Evolutionary conservation across 2,113 vertebrate genomes (phyloP).

Genomic region (Cettia cetti): DNA sequence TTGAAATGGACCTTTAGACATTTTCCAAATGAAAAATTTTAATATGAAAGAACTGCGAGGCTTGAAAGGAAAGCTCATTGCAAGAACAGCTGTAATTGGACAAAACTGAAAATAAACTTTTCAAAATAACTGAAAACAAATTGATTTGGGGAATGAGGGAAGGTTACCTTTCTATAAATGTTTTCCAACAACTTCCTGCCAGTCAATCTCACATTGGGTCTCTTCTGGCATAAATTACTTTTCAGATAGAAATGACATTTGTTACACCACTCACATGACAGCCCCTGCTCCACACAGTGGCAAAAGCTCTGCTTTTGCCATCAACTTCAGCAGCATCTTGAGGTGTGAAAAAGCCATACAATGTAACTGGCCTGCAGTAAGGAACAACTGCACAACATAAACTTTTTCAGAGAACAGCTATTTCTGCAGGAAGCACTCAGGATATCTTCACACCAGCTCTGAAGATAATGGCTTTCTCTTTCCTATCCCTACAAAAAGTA

Average conservation of each 20-base stretch:
- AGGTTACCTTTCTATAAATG: background rate
- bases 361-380: background rate
- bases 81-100: background rate
- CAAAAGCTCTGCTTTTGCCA: background rate
- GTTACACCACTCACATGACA: background rate
- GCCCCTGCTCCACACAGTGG: background rate
- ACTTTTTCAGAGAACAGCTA: background rate
- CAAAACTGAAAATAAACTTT: conserved; percentile 4
- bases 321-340: background rate
- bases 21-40: conserved; percentile 3
- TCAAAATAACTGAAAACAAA: background rate
- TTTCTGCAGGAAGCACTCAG: background rate
- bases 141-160: background rate
- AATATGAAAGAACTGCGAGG: background rate
- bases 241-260: background rate
- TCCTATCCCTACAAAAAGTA: background rate
- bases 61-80: background rate
- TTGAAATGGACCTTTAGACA: background rate
- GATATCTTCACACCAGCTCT: background rate
- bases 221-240: background rate
- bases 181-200: background rate
- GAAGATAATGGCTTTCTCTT: background rate
- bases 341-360: background rate
- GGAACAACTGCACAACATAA: background rate
- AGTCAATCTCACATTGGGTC: background rate